Conservation (phyloP, 2,888 invertebrate genomes). For the Hipparchia sbordonii region DNA sequence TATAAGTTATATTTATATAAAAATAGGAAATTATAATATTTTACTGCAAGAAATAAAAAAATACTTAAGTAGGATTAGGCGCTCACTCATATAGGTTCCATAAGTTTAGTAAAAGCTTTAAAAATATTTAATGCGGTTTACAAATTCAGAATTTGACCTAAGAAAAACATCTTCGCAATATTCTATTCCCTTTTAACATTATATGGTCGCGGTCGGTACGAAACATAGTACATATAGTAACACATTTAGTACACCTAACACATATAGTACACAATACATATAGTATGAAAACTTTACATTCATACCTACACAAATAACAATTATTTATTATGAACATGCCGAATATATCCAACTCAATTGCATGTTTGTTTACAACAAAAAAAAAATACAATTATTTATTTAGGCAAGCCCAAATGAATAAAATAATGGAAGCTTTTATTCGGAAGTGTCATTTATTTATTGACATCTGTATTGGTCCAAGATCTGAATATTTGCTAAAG, state of each 20-base stretch:
- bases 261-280: no score
- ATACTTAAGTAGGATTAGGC: neutral
- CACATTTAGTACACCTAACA: no score
- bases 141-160: neutral
- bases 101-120: no score
- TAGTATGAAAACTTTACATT: neutral
- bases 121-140: no score
- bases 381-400: neutral
- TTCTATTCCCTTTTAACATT: no score
- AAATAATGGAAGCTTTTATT: conserved; percentile 31
- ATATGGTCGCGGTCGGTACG: no score
- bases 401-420: conserved; percentile 13
- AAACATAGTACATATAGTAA: no score
- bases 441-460: conserved; percentile 21
- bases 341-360: no score
- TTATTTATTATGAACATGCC: conserved; percentile 1
- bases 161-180: neutral
- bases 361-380: neutral
- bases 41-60: neutral
- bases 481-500: neutral
- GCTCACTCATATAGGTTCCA: neutral
- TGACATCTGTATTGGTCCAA: neutral
- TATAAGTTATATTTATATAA: conserved; percentile 42
- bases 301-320: conserved; percentile 1
- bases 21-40: neutral